phyloP scores from a whole-genome alignment of 2,797 vertebrate species.

The Melanotaenia pygmaea region DNA sequence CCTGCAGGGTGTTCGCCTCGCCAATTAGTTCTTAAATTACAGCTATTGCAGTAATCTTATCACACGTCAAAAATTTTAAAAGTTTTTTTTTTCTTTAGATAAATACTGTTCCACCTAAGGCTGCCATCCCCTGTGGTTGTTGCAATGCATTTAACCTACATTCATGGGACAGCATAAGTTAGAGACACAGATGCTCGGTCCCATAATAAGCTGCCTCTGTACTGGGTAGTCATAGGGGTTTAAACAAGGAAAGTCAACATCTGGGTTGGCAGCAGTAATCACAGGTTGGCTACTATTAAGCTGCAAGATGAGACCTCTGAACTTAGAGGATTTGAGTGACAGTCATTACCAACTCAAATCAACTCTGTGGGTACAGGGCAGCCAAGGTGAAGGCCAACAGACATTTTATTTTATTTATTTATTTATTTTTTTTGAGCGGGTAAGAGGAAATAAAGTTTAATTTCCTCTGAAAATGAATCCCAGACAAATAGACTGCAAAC shows the following conservation, averaged over 20 bases:
- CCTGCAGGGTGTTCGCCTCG: slow-evolving; percentile 16
- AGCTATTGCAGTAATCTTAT: slow-evolving; percentile 33
- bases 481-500: background rate
- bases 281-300: slow-evolving; percentile 79
- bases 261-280: slow-evolving; percentile 76
- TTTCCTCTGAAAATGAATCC: slow-evolving; percentile 42
- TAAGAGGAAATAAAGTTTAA: slow-evolving; percentile 19
- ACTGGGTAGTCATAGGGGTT: slow-evolving; percentile 70
- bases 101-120: background rate
- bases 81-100: slow-evolving; percentile 5
- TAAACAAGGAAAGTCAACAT: slow-evolving; percentile 81
- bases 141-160: slow-evolving; percentile 35
- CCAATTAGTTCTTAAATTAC: slow-evolving; percentile 53
- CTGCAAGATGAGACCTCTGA: slow-evolving; percentile 62
- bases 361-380: slow-evolving; percentile 48
- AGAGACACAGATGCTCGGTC: slow-evolving; percentile 41
- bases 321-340: slow-evolving; percentile 65
- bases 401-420: slow-evolving; percentile 6
- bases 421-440: background rate
- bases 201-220: slow-evolving; percentile 58
- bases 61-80: slow-evolving; percentile 19
- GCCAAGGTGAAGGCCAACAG: slow-evolving; percentile 55
- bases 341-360: slow-evolving; percentile 52
- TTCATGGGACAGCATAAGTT: slow-evolving; percentile 30
- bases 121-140: slow-evolving; percentile 13